Evolutionary conservation across 2,113 vertebrate species (phyloP), one percentile per base, ranked within the genome.

Genomic region (Lagopus leucura): DNA sequence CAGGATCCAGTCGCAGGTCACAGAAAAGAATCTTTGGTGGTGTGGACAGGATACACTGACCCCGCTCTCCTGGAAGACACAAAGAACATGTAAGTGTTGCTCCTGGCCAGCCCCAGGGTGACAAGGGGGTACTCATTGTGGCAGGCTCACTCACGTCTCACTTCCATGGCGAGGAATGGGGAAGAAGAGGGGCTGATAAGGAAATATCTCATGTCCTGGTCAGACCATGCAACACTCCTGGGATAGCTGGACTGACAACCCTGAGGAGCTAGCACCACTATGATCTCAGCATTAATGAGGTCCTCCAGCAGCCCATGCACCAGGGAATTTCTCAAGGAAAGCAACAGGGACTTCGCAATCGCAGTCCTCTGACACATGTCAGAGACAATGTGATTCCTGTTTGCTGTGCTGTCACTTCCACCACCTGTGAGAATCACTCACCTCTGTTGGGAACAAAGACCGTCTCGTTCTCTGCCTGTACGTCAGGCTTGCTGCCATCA

Each of bases 21-120:
- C 99, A 99, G 97, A 99, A 99, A 34, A 99, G 97, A 93, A 99
- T 99, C 97, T 99, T 99, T 8, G 99, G 99, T 66, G 99, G 99
- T 0, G 99, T 99, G 82, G 99, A 99, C 88, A 99, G 98, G 96
- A 99, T 98, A 96, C 99, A 99, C 94, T 99, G 99, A 40, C 99
- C 99, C 66, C 99, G 97, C 84, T 99, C 99, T 83, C 99, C 99
- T 99, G 95, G 40, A 48, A 93, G 63, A 94, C 80, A 92, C 13
- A 8, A 54, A 75, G 36, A 69, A 55, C 16, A 88, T 0, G 2
- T 76, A 72, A 92, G 77, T 8, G 65, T 75, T 80, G 24, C 20
- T 13, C n/a, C 72, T 61, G 24, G 18, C 17, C n/a, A 55, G 77
- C 7, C 21, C 34, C 0, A 0, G 28, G 12, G 20, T 22, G 14